Base-by-base conservation (phyloP, 2,797 vertebrate genomes). In the Acipenser transmontanus region DNA sequence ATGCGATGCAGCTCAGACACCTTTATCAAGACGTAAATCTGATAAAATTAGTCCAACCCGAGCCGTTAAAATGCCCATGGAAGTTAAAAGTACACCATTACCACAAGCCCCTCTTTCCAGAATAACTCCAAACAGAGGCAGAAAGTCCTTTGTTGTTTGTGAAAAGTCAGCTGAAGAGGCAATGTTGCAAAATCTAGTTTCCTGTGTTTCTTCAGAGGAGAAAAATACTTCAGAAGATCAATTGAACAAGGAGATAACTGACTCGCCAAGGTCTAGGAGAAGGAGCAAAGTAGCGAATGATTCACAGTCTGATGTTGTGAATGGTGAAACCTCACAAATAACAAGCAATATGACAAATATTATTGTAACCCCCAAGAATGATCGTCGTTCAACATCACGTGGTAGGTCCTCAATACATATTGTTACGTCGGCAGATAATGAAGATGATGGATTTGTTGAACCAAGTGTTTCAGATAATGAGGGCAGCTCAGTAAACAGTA, bases 11-110 rank as follows among this genome's bases (percentile, higher is more conserved):
- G 50, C 73, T n/a, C 68, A 84, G 69, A 86, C 85, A 0, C 84
- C 85, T 0, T 49, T 72, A n/a, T 78, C 88, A 1, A 86, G 65
- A 74, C 70, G 78, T 5, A 73, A 73, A 66, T 78, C 82, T 5
- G 77, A 80, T 13, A 79, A 66, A 62, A 67, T 68, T 1, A 59
- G 1, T 20, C 76, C 65, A 6, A 65, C 66, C 50, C 50, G 6
- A 20, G 10, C 7, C 0, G 10, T 59, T 47, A 62, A 71, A 20
- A 72, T 63, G 52, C 4, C 59, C 11, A 9, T 8, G 20, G 70
- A 68, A 47, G 69, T 67, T 17, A 69, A 76, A 49, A 61, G 5
- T 59, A 69, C 54, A n/a, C 68, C 76, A 49, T 59, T 59, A 6
- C 49, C 20, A 3, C 71, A 76, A 14, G 73, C 66, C 51, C 59